Evolutionary conservation across 30 jellyfish, hydroid and myxozoan species (phyloP), one percentile per base, ranked within the genome.

Genomic region (Hydractinia symbiolongicarpus): DNA sequence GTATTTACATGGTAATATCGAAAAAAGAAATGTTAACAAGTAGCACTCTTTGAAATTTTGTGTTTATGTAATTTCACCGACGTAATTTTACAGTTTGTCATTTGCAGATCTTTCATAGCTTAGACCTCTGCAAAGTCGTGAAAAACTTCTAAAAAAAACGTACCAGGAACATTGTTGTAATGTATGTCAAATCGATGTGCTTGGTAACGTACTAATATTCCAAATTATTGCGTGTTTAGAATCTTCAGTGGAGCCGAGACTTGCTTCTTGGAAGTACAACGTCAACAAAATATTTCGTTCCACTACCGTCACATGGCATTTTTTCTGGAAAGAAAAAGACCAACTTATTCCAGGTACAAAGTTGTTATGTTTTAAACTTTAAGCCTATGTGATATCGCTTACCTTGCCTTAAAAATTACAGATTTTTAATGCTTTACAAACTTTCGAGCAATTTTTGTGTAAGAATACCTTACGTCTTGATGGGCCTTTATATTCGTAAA

Each of bases 291-390:
- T 61, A 78, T 11, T 5, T 62, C 8, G 53, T 78, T 19, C 79
- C 50, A 6, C 57, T 84, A 4, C 95, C 97, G 8, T 78, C 82
- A n/a, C 95, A 86, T 79, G 97, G 97, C 44, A 53, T 90, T 11
- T 85, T 90, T 77, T 86, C 94, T 5, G 95, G 91, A 40, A 90
- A 85, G 61, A 90, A 92, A 62, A 90, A 90, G 70, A 90, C 97
- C 0, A 90, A 90, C 70, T 82, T 91, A 6, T 91, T 91, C 53
- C 96, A 91, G 88, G 98, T 91, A 58, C 52, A 14, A 0, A 50
- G 17, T 44, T 0, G 8, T 7, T 30, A 30, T 30, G 44, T 30
- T 30, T 30, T 58, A 58, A 58, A 13, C 17, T 58, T 64, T 4
- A 30, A 30, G 2, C 44, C 44, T 30, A 0, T 30, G 44, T 30